Conservation (phyloP, 2,113 vertebrate genomes). For the Mus pahari region DNA sequence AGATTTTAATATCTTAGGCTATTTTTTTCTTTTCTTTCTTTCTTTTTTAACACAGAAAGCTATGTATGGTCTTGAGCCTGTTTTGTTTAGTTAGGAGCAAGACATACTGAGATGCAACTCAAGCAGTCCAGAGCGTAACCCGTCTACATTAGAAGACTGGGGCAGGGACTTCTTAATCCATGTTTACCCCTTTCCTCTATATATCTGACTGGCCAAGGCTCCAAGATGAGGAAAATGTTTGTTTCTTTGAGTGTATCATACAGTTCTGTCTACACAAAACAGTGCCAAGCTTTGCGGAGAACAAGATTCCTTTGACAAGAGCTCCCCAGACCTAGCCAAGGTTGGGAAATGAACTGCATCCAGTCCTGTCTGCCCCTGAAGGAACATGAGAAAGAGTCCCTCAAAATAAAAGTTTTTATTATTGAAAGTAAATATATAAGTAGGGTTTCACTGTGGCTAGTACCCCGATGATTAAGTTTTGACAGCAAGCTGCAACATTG, state of each 20-base stretch:
- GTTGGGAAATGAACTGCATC: not conserved
- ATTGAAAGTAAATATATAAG: conserved; percentile 37
- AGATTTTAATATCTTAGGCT: not conserved
- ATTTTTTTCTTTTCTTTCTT: not conserved
- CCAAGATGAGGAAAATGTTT: not conserved
- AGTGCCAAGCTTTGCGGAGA: not conserved
- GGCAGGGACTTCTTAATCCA: not conserved
- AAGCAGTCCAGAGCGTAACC: not conserved
- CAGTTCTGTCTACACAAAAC: not conserved
- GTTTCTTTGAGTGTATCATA: conserved; percentile 25
- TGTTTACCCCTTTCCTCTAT: not conserved
- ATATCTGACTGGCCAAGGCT: not conserved
- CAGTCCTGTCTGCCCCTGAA: not conserved
- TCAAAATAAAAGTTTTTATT: not conserved
- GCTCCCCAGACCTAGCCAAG: not conserved
- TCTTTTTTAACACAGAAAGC: not conserved
- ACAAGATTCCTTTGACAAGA: not conserved
- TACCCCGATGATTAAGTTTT: not conserved
- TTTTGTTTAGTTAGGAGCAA: conserved; percentile 24
- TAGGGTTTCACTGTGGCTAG: not conserved
- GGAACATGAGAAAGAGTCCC: not conserved
- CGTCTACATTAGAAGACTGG: not conserved
- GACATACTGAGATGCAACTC: not conserved
- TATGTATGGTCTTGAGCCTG: not conserved
- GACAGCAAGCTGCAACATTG: not conserved